Percentiles rank a stretch among this genome's conserved stretches.
Evolutionary conservation across 92 coral and sea anemone species (phyloP).

Genomic region (Palythoa grandiflora): DNA sequence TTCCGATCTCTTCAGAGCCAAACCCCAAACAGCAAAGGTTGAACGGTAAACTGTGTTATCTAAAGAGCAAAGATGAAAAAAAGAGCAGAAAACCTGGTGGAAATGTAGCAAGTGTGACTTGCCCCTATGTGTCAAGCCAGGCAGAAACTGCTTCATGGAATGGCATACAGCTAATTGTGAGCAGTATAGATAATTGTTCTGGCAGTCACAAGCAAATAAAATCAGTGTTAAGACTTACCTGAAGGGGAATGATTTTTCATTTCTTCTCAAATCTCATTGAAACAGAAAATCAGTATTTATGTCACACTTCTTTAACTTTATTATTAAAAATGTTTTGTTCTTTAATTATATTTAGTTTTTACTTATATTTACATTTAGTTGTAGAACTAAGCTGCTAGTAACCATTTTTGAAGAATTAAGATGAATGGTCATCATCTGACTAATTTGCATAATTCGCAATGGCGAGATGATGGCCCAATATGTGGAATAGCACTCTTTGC

Average conservation of each 20-base stretch:
- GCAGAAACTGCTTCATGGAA: background rate
- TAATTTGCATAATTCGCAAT: constrained; percentile 10
- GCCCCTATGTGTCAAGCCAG: background rate
- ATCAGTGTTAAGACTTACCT: constrained; percentile 9
- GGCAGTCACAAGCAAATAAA: background rate
- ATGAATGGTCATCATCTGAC: constrained; percentile 8
- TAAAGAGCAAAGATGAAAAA: background rate
- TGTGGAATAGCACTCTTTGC: no score
- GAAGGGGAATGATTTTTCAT: background rate
- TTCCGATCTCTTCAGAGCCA: background rate
- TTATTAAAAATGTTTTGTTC: constrained; percentile 25
- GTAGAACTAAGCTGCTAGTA: constrained; percentile 1
- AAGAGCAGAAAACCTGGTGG: constrained; percentile 1
- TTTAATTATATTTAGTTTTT: constrained; percentile 13
- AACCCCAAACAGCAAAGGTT: background rate
- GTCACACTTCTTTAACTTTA: constrained; percentile 24
- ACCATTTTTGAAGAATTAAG: constrained; percentile 8
- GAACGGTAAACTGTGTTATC: background rate
- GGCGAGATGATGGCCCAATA: background rate
- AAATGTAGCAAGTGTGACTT: background rate
- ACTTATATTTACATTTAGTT: background rate
- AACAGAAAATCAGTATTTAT: constrained; percentile 21
- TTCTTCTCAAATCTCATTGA: constrained; percentile 12
- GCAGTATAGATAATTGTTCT: background rate
- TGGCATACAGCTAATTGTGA: background rate